Evolutionary conservation across 2,888 invertebrate genomes (phyloP).

Genomic region (Eubasilissa splendida): DNA sequence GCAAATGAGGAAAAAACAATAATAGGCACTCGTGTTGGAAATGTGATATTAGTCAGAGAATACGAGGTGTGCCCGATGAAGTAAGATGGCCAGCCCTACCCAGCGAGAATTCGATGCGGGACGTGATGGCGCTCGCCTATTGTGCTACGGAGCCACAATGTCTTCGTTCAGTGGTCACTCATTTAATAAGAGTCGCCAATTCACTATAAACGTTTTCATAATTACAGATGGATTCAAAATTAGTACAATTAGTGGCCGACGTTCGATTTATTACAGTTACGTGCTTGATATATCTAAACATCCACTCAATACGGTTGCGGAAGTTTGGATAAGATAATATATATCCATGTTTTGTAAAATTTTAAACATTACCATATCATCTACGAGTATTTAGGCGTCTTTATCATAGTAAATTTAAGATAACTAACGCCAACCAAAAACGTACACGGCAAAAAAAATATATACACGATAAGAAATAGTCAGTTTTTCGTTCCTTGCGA

Average conservation of each 20-base stretch:
- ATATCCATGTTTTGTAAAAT: too few relatives aligned
- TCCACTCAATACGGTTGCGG: neutral
- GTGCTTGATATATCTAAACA: slow-evolving; percentile 17
- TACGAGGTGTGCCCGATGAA: too few relatives aligned
- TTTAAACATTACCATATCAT: too few relatives aligned
- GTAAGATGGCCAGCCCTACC: neutral
- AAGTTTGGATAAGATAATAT: slow-evolving; percentile 1
- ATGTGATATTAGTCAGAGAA: too few relatives aligned
- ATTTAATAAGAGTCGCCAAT: slow-evolving; percentile 17
- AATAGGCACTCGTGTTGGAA: too few relatives aligned
- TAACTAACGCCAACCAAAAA: too few relatives aligned
- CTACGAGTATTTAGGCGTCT: too few relatives aligned
- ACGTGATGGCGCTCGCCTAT: slow-evolving; percentile 50
- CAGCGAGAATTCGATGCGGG: slow-evolving; percentile 15
- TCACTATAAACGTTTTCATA: slow-evolving; percentile 25
- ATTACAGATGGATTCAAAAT: slow-evolving; percentile 21
- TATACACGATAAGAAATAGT: too few relatives aligned
- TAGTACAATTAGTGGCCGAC: slow-evolving; percentile 1
- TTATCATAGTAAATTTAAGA: too few relatives aligned
- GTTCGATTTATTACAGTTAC: slow-evolving; percentile 23
- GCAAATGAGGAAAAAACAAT: too few relatives aligned
- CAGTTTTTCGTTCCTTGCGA: too few relatives aligned
- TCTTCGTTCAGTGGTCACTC: slow-evolving; percentile 20
- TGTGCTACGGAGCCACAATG: slow-evolving; percentile 37
- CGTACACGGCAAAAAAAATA: too few relatives aligned